phyloP scores from a whole-genome alignment of 2,797 vertebrate genomes.

The Pristis pectinata region DNA sequence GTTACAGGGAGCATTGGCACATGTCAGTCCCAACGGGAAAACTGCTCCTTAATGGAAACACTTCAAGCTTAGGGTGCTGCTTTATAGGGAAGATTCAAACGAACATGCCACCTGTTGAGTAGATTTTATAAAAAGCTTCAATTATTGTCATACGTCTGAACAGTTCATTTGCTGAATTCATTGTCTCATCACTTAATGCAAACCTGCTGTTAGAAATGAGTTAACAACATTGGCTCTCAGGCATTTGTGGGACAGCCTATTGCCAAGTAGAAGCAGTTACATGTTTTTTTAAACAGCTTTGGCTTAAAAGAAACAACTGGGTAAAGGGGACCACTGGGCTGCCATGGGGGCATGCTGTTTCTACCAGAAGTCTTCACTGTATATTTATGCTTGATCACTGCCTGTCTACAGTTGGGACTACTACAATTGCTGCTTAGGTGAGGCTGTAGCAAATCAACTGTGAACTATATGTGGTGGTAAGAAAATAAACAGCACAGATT shows the following conservation, averaged over 20 bases:
- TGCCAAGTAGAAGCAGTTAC: slow-evolving; percentile 13
- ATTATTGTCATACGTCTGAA: background rate
- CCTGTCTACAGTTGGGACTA: background rate
- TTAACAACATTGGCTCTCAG: background rate
- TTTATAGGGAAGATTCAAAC: background rate
- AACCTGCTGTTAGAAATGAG: background rate
- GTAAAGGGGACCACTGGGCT: background rate
- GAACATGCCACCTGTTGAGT: background rate
- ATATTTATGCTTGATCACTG: background rate
- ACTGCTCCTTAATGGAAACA: background rate
- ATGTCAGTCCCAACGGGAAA: background rate
- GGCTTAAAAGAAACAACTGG: background rate
- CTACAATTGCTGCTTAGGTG: background rate
- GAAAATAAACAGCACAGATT: slow-evolving; percentile 19
- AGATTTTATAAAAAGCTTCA: background rate
- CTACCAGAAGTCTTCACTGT: background rate
- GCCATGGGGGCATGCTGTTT: background rate
- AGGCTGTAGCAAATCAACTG: slow-evolving; percentile 14
- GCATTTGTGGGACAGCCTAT: background rate
- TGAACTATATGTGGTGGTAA: slow-evolving; percentile 1
- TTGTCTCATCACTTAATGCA: background rate
- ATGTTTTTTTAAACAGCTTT: background rate
- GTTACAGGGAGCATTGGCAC: background rate
- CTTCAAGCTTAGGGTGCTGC: background rate
- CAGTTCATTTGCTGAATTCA: background rate